Percentiles rank a stretch among this genome's conserved stretches.
Evolutionary conservation across 2,888 invertebrate species (phyloP).

Genomic region (Xanthia icteritia): DNA sequence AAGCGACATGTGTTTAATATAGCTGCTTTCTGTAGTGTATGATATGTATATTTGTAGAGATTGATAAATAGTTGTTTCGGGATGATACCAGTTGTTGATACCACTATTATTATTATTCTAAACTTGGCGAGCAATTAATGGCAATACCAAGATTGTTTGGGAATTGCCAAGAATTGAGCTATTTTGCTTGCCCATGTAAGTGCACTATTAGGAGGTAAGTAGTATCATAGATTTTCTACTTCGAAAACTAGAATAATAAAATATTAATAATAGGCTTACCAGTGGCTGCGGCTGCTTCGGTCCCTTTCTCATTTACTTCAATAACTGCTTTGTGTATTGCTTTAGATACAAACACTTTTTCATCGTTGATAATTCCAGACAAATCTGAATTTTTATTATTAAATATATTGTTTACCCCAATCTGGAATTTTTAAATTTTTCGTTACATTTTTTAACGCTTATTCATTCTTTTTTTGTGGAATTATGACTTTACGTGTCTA

Average conservation of each 20-base stretch:
- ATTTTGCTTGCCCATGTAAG: neutral
- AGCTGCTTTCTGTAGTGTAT: no score
- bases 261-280: constrained; percentile 86
- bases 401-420: constrained; percentile 92
- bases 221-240: neutral
- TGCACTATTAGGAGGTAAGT: neutral
- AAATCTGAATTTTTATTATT: constrained; percentile 81
- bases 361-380: constrained; percentile 88
- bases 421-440: constrained; percentile 83
- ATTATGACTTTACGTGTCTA: neutral
- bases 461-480: neutral
- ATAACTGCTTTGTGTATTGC: constrained; percentile 94
- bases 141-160: no score
- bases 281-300: constrained; percentile 94
- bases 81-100: no score
- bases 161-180: no score
- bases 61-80: no score
- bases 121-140: no score
- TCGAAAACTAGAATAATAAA: neutral
- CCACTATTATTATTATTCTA: no score
- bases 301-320: constrained; percentile 95
- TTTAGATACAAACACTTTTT: constrained; percentile 89
- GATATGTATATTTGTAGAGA: no score
- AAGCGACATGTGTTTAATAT: no score
- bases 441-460: neutral